Evolutionary conservation across 2,113 vertebrate genomes (phyloP).

Genomic region (Pterocles orientalis): DNA sequence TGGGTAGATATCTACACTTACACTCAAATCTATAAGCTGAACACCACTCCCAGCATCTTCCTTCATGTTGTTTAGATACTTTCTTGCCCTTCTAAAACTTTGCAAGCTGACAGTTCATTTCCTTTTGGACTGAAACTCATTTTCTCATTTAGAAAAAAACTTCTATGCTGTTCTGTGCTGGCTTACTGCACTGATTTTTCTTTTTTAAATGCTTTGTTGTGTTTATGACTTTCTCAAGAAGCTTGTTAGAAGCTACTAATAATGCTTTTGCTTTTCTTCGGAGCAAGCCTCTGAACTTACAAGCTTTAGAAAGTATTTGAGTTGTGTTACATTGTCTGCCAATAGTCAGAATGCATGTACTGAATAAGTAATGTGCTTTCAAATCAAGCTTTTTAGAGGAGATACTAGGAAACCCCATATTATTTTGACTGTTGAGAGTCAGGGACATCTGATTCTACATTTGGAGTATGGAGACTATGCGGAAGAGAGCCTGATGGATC

Average conservation of each 20-base stretch:
- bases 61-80: not conserved
- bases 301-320: not conserved
- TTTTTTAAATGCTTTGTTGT: not conserved
- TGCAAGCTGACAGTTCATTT: not conserved
- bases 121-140: not conserved
- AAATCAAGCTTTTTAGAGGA: not conserved
- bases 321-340: not conserved
- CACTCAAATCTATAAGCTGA: not conserved
- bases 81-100: not conserved
- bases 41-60: not conserved
- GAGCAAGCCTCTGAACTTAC: not conserved
- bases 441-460: conserved; percentile 2
- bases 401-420: not conserved
- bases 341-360: not conserved
- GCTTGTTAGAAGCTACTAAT: not conserved
- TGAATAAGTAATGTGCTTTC: not conserved
- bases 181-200: not conserved
- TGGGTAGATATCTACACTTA: not conserved
- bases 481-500: conserved; percentile 3
- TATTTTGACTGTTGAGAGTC: not conserved
- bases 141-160: not conserved
- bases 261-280: not conserved
- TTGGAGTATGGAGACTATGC: not conserved
- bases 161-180: not conserved
- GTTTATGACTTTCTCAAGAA: not conserved